Base-by-base conservation (phyloP, 2,797 vertebrate genomes). In the Arctocebus calabarensis region DNA sequence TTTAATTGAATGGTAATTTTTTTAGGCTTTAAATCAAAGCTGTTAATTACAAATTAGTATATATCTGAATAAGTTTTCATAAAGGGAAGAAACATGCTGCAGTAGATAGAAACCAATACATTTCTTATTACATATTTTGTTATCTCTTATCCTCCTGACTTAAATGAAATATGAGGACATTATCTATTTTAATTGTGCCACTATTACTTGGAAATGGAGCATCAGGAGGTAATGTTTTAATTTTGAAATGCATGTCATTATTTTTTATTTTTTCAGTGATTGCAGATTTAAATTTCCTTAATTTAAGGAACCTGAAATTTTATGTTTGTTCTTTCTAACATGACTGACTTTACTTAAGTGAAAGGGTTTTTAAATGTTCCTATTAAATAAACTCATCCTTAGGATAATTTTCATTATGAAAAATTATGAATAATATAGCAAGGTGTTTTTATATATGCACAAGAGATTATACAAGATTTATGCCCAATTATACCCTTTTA, bases 151-250 rank as follows among this genome's bases (percentile, higher is more conserved):
- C 9, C 66, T 91, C 29, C 83, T 73, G 90, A 96, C 96, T 96
- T 96, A 97, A 78, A 96, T 90, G 96, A 84, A 93, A 90, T 74
- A 19, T 93, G 78, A 96, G 90, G 93, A 93, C 68, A 32, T 43
- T 48, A 96, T 96, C 96, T 90, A 32, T 97, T 92, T 59, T 93
- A 90, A 90, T 86, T 43, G 92, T 34, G 61, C 94, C 92, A 91
- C 52, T 3, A 37, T 64, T 81, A 75, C 90, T 97, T 96, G 93
- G 91, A 96, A 96, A 93, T 95, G 17, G 17, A 62, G 12, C 66
- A n/a, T 62, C 8, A n/a, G n/a, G n/a, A 40, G 48, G 32, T 40
- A 3, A 14, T 71, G 64, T 84, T 59, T 74, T 37, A 16, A 22
- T 91, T 91, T 79, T 77, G 70, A 11, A 96, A 48, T 52, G 5